These are phyloP conservation scores for Uropsilus gracilis DNA, from an alignment of 2,113 vertebrate species.

Conservation along the genomic window DNA sequence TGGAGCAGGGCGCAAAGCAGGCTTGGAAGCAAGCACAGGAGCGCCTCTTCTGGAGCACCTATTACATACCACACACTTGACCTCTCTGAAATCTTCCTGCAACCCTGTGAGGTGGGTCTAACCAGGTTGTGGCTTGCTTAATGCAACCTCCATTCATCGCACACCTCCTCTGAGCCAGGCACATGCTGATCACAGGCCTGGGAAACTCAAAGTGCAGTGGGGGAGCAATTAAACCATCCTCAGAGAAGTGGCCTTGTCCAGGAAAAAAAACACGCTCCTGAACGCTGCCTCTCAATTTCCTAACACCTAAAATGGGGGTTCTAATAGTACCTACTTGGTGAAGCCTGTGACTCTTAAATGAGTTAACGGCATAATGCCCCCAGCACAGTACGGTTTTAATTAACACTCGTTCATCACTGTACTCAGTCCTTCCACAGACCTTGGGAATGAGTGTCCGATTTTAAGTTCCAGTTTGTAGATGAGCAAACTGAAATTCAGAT, in stretches of 20 bases:
- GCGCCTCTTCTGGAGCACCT: background rate
- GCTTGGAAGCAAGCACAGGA: background rate
- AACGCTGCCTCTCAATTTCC: conserved; percentile 21
- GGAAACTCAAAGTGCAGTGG: background rate
- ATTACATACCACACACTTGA: background rate
- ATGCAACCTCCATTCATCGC: background rate
- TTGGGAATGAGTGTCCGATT: background rate
- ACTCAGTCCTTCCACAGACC: background rate
- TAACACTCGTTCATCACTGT: background rate
- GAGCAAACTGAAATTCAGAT: background rate
- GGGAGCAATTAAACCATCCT: conserved; percentile 55
- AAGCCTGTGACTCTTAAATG: background rate
- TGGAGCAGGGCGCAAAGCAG: background rate
- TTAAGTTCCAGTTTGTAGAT: conserved; percentile 3
- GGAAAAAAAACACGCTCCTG: conserved; percentile 57
- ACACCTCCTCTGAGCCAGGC: background rate
- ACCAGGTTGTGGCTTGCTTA: background rate
- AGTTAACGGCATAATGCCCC: background rate
- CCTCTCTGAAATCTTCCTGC: background rate
- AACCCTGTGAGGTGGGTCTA: background rate
- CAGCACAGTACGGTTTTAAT: background rate
- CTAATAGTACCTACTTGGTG: background rate
- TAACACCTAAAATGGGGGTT: conserved; percentile 27
- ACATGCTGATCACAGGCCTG: background rate
- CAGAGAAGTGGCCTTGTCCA: conserved; percentile 51